Evolutionary conservation across 1,140 invertebrate genomes (phyloP).

Genomic region (Pachypeltis micranthus): DNA sequence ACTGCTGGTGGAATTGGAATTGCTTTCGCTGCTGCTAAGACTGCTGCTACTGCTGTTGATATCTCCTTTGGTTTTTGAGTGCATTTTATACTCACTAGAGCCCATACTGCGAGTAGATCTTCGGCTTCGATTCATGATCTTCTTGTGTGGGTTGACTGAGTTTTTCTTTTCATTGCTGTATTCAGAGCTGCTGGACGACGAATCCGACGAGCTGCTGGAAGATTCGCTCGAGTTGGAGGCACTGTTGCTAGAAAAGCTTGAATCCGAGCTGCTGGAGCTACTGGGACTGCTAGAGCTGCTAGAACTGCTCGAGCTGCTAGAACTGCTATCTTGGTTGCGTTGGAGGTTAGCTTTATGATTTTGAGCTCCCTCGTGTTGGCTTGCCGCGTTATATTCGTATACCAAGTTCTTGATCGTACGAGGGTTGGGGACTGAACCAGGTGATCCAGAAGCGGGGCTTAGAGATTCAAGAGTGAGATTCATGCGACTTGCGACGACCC

Average conservation of each 20-base stretch:
- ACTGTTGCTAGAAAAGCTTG: too few relatives aligned
- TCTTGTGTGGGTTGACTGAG: too few relatives aligned
- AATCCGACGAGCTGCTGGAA: slow-evolving; percentile 19
- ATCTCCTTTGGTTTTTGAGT: too few relatives aligned
- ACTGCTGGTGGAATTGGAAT: slow-evolving; percentile 11
- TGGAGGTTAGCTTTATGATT: slow-evolving; percentile 24
- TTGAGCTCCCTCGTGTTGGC: slow-evolving; percentile 13
- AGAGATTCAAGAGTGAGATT: slow-evolving; percentile 40
- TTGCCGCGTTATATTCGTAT: slow-evolving; percentile 25
- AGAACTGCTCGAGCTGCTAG: slow-evolving; percentile 25
- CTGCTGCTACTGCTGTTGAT: slow-evolving; percentile 17
- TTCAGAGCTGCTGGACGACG: too few relatives aligned
- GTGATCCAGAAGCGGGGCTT: slow-evolving; percentile 23
- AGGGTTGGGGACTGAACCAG: slow-evolving; percentile 28
- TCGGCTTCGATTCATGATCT: too few relatives aligned
- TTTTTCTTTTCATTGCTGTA: too few relatives aligned
- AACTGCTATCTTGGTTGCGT: neutral
- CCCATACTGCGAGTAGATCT: too few relatives aligned
- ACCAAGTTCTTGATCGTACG: slow-evolving; percentile 30
- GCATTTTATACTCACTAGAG: too few relatives aligned
- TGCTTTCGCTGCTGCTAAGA: slow-evolving; percentile 11
- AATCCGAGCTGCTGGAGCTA: slow-evolving; percentile 18
- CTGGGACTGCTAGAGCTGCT: slow-evolving; percentile 17
- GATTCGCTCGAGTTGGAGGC: neutral
- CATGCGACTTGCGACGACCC: slow-evolving; percentile 45